Percentiles rank a stretch among this genome's conserved stretches.
Conservation (phyloP, 2,797 vertebrate genomes). For the Onychomys leucogaster region DNA sequence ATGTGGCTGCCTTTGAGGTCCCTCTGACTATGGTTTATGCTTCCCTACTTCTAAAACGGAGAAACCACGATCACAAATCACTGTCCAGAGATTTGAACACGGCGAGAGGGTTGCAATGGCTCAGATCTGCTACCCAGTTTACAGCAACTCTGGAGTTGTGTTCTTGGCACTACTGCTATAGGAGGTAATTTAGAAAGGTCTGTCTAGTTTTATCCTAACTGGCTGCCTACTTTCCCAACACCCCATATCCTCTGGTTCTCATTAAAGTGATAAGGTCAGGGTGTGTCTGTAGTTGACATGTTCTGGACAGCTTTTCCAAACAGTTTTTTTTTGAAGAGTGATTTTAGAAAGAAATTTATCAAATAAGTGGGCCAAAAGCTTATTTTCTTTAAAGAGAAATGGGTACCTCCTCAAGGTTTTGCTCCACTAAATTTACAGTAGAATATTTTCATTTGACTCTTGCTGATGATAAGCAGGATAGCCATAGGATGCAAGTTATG, state of each 20-base stretch:
- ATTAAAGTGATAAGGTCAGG: neutral
- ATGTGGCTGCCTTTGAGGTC: conserved; percentile 50
- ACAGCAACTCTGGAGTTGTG: conserved; percentile 44
- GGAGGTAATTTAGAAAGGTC: conserved; percentile 47
- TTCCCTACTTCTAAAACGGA: conserved; percentile 35
- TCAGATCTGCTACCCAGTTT: conserved; percentile 49
- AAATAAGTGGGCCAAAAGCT: conserved; percentile 62
- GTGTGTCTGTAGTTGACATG: conserved; percentile 5
- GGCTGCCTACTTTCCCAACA: conserved; percentile 40
- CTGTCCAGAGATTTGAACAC: conserved; percentile 50
- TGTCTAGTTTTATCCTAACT: conserved; percentile 56
- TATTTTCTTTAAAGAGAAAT: conserved; percentile 63
- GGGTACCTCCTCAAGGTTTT: conserved; percentile 56
- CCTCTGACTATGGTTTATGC: conserved; percentile 52
- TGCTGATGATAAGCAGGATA: conserved; percentile 56
- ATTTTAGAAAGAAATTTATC: conserved; percentile 60
- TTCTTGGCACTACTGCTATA: conserved; percentile 29
- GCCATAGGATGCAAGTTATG: conserved; percentile 62
- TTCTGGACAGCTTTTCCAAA: conserved; percentile 58
- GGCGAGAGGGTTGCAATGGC: neutral
- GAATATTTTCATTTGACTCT: conserved; percentile 53
- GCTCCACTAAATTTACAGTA: conserved; percentile 56
- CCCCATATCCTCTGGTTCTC: neutral
- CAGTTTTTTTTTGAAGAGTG: conserved; percentile 59
- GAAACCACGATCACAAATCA: conserved; percentile 20